phyloP scores from a whole-genome alignment of 2,797 vertebrate species.

The Hoplostethus atlanticus region DNA sequence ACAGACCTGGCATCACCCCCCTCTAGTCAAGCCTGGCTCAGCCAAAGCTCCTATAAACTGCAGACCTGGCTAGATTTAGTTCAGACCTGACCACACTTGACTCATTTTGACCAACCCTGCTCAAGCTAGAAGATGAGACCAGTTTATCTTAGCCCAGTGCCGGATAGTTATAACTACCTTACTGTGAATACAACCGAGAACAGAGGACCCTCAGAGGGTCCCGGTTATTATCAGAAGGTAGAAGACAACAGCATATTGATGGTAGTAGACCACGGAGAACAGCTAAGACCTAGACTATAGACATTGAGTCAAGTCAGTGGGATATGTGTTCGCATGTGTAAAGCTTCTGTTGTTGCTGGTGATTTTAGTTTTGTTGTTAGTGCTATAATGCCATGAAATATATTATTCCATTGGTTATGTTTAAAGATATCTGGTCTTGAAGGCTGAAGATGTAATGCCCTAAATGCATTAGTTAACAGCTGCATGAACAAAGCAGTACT shows the following conservation, averaged over 20 bases:
- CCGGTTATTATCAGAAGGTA: background rate
- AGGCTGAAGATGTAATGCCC: slow-evolving; percentile 37
- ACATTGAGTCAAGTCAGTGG: slow-evolving; percentile 7
- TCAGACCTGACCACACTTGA: background rate
- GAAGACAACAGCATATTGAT: background rate
- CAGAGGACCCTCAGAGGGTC: background rate
- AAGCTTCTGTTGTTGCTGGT: background rate
- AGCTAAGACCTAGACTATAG: slow-evolving; percentile 9
- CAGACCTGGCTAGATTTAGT: background rate
- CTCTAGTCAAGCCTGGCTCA: slow-evolving; percentile 27
- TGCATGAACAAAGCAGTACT: slow-evolving; percentile 68
- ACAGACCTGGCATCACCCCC: slow-evolving; percentile 61
- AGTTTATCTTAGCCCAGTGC: background rate
- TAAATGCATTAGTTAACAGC: slow-evolving; percentile 36
- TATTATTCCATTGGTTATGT: slow-evolving; percentile 6
- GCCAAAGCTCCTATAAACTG: slow-evolving; percentile 41
- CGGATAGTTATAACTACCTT: background rate
- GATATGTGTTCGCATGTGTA: slow-evolving; percentile 23
- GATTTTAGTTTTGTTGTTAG: background rate
- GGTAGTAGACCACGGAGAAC: slow-evolving; percentile 18
- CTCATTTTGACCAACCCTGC: background rate
- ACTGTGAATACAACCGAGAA: background rate
- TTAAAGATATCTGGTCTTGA: slow-evolving; percentile 26
- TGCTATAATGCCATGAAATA: background rate
- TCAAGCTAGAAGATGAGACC: background rate